Base-by-base conservation (phyloP, 2,113 vertebrate species). In the Syngnathus floridae region DNA sequence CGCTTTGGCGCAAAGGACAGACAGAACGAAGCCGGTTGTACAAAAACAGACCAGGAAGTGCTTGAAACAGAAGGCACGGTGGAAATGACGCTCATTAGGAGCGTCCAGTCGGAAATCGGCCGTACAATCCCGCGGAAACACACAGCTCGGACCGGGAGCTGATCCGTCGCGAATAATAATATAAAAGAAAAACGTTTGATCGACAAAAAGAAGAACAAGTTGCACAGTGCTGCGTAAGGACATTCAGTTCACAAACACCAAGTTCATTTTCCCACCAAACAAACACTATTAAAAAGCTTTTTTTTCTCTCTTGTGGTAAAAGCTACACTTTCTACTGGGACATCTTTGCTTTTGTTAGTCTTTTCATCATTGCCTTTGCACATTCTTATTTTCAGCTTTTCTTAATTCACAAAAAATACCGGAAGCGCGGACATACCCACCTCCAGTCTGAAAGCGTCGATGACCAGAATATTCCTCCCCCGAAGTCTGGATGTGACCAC, bases 301-400 rank as follows among this genome's bases (percentile, higher is more conserved):
- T 86, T 83, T 70, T 83, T 40, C 7, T 40, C 66, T 62, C 71
- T 76, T 72, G 85, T 90, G 89, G 90, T 81, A 91, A 91, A 92
- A 88, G 90, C 91, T 92, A 92, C 91, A 91, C 86, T 80, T 90
- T 90, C 88, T 91, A 90, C 88, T 91, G 90, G 88, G 88, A 90
- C 87, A 85, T 86, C 88, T 91, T 90, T 85, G 84, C 73, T 26
- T 59, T 86, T 88, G 90, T 91, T 91, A 90, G 88, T 91, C 84
- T 88, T 90, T 85, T 88, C 86, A 84, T 87, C 66, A 73, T 84
- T 84, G 84, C 78, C 81, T 79, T 83, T 87, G 11, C 59, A 6
- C n/a, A 31, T 16, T 55, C 43, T 58, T 36, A 63, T 69, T 57
- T 52, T 62, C 26, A 75, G 21, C 66, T 75, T 72, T 60, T 26